Evolutionary conservation across 2,797 vertebrate species (phyloP).

Genomic region (Rhinella marina): DNA sequence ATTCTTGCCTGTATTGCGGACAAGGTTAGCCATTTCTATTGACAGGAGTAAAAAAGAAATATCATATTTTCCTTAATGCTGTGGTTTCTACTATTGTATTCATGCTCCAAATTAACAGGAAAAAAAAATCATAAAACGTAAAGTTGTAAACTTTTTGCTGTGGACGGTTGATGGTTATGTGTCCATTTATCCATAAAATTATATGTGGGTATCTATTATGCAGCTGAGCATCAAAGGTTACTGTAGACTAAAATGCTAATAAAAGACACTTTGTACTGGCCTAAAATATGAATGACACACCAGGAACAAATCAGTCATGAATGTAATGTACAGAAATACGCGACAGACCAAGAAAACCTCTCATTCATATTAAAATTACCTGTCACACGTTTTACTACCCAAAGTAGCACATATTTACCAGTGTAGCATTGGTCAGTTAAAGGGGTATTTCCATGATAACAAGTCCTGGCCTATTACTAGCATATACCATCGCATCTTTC

Average conservation of each 20-base stretch:
- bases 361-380: constrained; percentile 1
- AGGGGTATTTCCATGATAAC: not conserved
- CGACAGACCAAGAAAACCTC: not conserved
- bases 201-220: not conserved
- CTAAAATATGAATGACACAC: not conserved
- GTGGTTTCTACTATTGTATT: not conserved
- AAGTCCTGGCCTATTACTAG: not conserved
- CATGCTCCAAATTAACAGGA: too few relatives aligned
- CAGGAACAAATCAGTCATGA: not conserved
- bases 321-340: constrained; percentile 17
- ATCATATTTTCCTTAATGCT: too few relatives aligned
- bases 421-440: not conserved
- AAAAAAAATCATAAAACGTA: not conserved
- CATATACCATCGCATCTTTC: not conserved
- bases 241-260: not conserved
- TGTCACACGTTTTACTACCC: not conserved
- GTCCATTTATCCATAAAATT: not conserved
- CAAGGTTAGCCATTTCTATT: too few relatives aligned
- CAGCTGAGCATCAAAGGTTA: not conserved
- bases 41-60: too few relatives aligned
- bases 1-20: too few relatives aligned
- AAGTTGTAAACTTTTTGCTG: not conserved
- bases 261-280: not conserved
- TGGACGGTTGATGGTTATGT: not conserved
- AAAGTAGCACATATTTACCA: not conserved